Evolutionary conservation across 1,140 invertebrate genomes (phyloP).

Genomic region (Lasaia peninsularis): DNA sequence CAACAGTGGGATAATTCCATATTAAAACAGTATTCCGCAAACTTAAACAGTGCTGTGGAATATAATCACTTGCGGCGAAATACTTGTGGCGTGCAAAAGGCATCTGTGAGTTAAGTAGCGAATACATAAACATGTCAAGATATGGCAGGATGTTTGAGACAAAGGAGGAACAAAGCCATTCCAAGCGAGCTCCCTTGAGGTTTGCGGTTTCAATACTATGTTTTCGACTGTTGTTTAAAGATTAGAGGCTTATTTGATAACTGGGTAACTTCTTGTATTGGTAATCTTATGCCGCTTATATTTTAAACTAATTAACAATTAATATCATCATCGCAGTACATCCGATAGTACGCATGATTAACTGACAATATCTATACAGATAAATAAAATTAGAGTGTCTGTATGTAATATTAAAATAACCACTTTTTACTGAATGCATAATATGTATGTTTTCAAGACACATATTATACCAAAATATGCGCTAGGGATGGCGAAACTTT

Average conservation of each 20-base stretch:
- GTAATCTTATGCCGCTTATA: not conserved
- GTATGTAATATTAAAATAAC: too few species aligned
- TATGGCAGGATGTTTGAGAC: slow-evolving; percentile 42
- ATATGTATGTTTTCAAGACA: too few species aligned
- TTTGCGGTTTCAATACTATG: slow-evolving; percentile 39
- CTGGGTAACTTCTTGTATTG: not conserved
- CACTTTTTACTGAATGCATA: too few species aligned
- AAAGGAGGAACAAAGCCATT: slow-evolving; percentile 41
- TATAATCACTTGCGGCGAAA: slow-evolving; percentile 4
- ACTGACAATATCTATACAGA: too few species aligned
- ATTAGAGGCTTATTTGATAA: slow-evolving; percentile 24
- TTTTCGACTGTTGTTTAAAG: slow-evolving; percentile 31
- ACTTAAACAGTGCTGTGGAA: slow-evolving; percentile 1
- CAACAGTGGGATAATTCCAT: not conserved
- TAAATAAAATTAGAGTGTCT: too few species aligned
- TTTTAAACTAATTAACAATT: not conserved
- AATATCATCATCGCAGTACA: too few species aligned
- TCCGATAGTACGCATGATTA: too few species aligned
- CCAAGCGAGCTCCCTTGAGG: slow-evolving; percentile 38
- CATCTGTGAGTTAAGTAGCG: slow-evolving; percentile 4
- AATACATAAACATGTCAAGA: slow-evolving; percentile 35
- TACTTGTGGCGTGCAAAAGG: slow-evolving; percentile 9
- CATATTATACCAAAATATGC: too few species aligned
- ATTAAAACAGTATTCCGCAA: not conserved
- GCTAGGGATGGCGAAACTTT: too few species aligned